Percentiles rank a stretch among this genome's conserved stretches.
phyloP scores from a whole-genome alignment of 2,797 vertebrate species.

The Tangara arthus region DNA sequence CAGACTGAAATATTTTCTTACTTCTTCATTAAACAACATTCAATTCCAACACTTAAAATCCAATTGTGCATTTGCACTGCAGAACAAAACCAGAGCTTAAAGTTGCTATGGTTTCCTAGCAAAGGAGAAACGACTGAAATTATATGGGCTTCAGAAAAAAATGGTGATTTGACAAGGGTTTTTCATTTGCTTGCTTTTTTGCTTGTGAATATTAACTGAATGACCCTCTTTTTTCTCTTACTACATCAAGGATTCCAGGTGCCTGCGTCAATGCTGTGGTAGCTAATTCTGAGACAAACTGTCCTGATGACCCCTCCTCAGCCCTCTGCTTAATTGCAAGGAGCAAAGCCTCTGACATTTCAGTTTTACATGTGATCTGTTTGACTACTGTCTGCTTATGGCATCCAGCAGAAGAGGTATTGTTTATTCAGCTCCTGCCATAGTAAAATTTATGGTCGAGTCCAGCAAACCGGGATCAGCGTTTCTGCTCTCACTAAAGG shows the following conservation, averaged over 20 bases:
- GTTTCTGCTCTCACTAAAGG: not conserved
- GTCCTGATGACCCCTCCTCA: not conserved
- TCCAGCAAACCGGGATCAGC: not conserved
- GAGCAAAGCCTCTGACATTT: not conserved
- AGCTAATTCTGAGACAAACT: not conserved
- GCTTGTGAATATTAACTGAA: not conserved
- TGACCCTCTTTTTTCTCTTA: not conserved
- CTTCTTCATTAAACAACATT: not conserved
- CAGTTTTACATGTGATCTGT: not conserved
- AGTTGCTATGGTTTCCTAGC: not conserved
- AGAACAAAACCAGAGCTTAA: not conserved
- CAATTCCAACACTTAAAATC: not conserved
- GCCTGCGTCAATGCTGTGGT: rapidly evolving
- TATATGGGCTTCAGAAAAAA: not conserved
- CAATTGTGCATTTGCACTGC: not conserved
- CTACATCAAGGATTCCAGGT: not conserved
- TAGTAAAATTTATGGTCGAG: not conserved
- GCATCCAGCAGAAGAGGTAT: not conserved
- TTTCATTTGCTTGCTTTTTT: not conserved
- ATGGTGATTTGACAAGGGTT: not conserved
- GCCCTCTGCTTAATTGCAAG: not conserved
- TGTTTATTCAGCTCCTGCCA: not conserved
- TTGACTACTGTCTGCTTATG: not conserved
- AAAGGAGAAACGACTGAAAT: not conserved
- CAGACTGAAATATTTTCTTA: not conserved